These are phyloP conservation scores for Brachyhypopomus occidentalis DNA, from an alignment of 2,113 vertebrate genomes.

Conservation along the genomic window DNA sequence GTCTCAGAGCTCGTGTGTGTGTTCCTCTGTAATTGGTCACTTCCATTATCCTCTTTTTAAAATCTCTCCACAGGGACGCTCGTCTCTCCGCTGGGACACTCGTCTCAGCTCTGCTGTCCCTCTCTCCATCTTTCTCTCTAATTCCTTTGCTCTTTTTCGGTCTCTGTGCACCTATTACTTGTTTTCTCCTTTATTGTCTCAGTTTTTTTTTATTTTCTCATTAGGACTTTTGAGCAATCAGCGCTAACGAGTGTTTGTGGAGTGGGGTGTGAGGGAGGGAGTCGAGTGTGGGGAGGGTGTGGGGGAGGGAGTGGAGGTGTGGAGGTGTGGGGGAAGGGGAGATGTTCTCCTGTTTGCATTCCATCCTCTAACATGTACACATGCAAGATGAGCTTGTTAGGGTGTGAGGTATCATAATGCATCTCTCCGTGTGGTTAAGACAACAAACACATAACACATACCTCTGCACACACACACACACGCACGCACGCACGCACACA, in stretches of 20 bases:
- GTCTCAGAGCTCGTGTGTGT: constrained; percentile 47
- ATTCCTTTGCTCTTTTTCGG: not conserved
- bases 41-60: constrained; percentile 55
- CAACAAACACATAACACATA: constrained; percentile 5
- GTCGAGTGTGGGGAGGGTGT: no score
- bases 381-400: not conserved
- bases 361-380: not conserved
- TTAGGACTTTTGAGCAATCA: constrained; percentile 22
- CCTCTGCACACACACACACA: no score
- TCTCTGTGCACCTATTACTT: not conserved
- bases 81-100: constrained; percentile 15
- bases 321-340: not conserved
- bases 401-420: not conserved
- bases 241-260: not conserved
- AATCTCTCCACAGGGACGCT: constrained; percentile 25
- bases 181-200: not conserved
- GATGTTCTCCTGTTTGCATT: not conserved
- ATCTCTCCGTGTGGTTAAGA: not conserved
- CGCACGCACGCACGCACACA: not conserved
- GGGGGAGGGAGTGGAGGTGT: not conserved
- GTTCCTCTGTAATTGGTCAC: constrained; percentile 56
- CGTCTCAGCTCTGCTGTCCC: not conserved
- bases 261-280: not conserved
- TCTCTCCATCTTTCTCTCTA: not conserved
- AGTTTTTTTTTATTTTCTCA: not conserved